Evolutionary conservation across 30 jellyfish, hydroid and myxozoan genomes (phyloP), one percentile per base, ranked within the genome.

Genomic region (Hydra vulgaris): DNA sequence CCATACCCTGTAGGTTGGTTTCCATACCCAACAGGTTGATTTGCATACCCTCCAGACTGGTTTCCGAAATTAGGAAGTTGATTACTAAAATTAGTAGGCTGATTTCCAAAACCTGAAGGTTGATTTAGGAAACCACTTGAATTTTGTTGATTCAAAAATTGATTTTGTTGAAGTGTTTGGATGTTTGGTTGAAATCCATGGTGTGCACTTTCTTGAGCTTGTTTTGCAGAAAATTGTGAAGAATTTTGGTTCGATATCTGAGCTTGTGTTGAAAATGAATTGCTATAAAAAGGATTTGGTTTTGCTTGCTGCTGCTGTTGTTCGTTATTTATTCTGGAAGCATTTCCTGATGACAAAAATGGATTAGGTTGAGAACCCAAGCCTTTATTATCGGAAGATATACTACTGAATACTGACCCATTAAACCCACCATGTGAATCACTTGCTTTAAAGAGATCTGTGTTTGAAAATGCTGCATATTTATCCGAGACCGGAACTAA

Each of bases 341-440:
- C 69, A 18, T 92, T 91, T 26, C 81, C 82, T 1, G 97, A 95
- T 54, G 95, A 84, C 97, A 91, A 85, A 81, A 91, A 91, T 23
- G 97, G 97, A 83, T 91, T 91, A 15, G 96, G 97, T 72, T 91
- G 97, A 23, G 83, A 76, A 84, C 61, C 80, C 19, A 61, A 20
- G 12, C 27, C 52, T 76, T 21, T 54, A 21, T 54, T 56, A 8
- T 23, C 54, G 40, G 82, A n/a, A 53, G 85, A 80, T 18, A 77
- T 16, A 25, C 54, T 15, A 52, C 80, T 54, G 53, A 78, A 78
- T 40, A 54, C 18, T 15, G 67, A 53, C 25, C 85, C 85, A 75
- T 70, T 75, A 66, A 78, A 78, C 1, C 66, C 77, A 52, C 81
- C 66, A 21, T 54, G 79, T 54, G 85, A 21, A 16, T 52, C 21